Percentiles rank a stretch among this genome's conserved stretches.
These are phyloP conservation scores for Labroides dimidiatus DNA, from an alignment of 2,797 vertebrate species.

Conservation along the genomic window DNA sequence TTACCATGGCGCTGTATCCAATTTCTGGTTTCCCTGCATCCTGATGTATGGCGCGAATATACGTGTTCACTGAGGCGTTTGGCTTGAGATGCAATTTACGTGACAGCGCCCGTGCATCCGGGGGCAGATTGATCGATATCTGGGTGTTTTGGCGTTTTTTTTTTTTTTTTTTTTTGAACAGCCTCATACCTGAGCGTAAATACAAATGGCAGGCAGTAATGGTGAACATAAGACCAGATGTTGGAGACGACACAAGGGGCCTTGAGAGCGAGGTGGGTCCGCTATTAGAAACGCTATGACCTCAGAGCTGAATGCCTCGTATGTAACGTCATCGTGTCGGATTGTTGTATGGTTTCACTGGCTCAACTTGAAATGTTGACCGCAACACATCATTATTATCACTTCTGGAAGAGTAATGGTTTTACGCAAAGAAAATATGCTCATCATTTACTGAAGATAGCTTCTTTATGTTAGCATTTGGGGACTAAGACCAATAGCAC, in stretches of 20 bases:
- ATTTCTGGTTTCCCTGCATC: conserved; percentile 60
- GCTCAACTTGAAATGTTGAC: conserved; percentile 1
- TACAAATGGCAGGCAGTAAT: conserved; percentile 49
- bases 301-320: conserved; percentile 44
- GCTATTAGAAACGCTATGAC: conserved; percentile 50
- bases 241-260: conserved; percentile 37
- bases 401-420: not conserved
- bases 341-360: conserved; percentile 21
- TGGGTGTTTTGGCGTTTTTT: conserved; percentile 17
- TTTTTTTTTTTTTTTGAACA: conserved; percentile 25
- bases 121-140: conserved; percentile 60
- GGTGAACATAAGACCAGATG: conserved; percentile 60
- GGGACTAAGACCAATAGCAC: too few species aligned
- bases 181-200: conserved; percentile 50
- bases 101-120: conserved; percentile 64
- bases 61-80: conserved; percentile 61
- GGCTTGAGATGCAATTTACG: conserved; percentile 66
- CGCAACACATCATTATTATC: not conserved
- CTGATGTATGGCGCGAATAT: conserved; percentile 66
- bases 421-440: not conserved
- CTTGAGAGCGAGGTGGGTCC: conserved; percentile 19
- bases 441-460: too few species aligned
- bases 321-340: conserved; percentile 18
- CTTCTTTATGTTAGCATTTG: too few species aligned
- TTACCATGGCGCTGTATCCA: conserved; percentile 56